Percentiles rank a stretch among this genome's conserved stretches.
Conservation (phyloP, 2,888 invertebrate genomes). For the Dolichopus griseipennis region DNA sequence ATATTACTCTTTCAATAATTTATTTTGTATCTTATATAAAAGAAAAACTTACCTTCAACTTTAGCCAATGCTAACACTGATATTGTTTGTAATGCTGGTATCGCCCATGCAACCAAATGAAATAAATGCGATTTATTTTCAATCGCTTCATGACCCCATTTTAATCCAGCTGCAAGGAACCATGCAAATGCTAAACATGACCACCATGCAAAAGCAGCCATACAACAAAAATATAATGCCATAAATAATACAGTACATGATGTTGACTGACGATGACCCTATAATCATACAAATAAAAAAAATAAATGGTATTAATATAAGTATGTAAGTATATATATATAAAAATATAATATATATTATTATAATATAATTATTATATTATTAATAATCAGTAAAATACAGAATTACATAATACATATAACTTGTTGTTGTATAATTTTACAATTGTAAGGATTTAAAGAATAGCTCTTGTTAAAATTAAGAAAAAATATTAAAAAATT, state of each 20-base stretch:
- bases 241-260: constrained; percentile 90
- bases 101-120: constrained; percentile 96
- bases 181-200: constrained; percentile 90
- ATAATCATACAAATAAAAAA: constrained; percentile 20
- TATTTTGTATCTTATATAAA: neutral
- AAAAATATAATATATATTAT: too few species aligned
- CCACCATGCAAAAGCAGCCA: constrained; percentile 98
- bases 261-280: constrained; percentile 44
- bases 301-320: constrained; percentile 12
- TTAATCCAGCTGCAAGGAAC: constrained; percentile 92
- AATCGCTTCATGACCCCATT: constrained; percentile 98
- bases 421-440: too few species aligned
- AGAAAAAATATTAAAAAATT: too few species aligned
- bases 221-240: constrained; percentile 91
- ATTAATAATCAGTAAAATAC: too few species aligned
- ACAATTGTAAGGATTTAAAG: too few species aligned
- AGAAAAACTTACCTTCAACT: constrained; percentile 81
- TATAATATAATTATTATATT: too few species aligned
- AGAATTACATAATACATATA: too few species aligned
- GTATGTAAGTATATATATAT: too few species aligned
- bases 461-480: too few species aligned
- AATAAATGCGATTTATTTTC: constrained; percentile 96
- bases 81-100: constrained; percentile 92
- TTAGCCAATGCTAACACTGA: constrained; percentile 90
- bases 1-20: neutral